These are phyloP conservation scores for Elaphurus davidianus DNA, from an alignment of 2,113 vertebrate genomes.

Conservation along the genomic window DNA sequence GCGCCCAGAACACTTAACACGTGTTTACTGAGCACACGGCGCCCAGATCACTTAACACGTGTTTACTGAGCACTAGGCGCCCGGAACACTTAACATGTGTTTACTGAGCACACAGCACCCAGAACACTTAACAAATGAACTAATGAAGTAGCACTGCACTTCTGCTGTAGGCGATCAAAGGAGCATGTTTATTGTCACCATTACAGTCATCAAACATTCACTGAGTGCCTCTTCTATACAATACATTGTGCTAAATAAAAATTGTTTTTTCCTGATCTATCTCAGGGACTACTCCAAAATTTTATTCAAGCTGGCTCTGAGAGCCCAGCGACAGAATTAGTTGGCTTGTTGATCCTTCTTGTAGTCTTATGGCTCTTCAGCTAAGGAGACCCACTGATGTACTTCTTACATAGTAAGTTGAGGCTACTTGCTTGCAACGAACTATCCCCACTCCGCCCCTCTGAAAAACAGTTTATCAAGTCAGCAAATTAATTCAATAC, in stretches of 20 bases:
- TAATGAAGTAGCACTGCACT: not conserved
- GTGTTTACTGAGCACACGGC: not conserved
- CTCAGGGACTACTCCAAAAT: not conserved
- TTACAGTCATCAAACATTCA: not conserved
- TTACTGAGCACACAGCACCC: not conserved
- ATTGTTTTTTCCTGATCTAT: not conserved
- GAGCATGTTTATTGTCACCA: not conserved
- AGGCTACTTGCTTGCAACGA: not conserved
- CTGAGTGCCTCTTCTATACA: not conserved
- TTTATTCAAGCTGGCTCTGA: not conserved
- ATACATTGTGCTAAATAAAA: not conserved
- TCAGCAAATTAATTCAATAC: not conserved
- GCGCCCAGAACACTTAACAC: not conserved
- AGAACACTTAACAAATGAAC: not conserved
- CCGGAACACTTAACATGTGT: too few relatives aligned
- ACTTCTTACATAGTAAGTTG: not conserved
- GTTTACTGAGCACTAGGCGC: not conserved
- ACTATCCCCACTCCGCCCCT: not conserved
- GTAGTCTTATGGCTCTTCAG: not conserved
- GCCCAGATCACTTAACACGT: not conserved
- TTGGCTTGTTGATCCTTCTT: not conserved
- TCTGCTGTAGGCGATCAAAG: not conserved
- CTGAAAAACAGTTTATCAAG: conserved; percentile 2
- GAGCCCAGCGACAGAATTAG: conserved; percentile 9
- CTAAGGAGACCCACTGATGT: not conserved